Evolutionary conservation across 2,888 invertebrate genomes (phyloP).

Genomic region (Gasteruption jaculator): DNA sequence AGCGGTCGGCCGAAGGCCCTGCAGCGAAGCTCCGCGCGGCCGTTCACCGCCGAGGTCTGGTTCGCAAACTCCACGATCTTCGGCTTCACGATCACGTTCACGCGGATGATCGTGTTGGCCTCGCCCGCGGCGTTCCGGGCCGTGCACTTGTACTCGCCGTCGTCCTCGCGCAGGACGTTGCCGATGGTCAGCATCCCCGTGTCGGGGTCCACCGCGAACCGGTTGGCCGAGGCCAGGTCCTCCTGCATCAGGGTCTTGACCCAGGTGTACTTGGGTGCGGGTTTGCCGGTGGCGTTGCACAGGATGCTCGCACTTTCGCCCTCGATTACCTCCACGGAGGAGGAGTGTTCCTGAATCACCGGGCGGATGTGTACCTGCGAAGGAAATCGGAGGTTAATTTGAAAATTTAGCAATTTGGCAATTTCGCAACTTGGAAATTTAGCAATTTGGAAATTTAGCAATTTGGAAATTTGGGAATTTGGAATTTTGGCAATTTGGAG

Average conservation of each 20-base stretch:
- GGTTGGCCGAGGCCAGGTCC: constrained; percentile 66
- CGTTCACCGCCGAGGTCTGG: constrained; percentile 63
- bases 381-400: constrained; percentile 9
- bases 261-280: constrained; percentile 80
- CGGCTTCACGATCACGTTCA: constrained; percentile 71
- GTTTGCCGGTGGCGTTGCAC: constrained; percentile 80
- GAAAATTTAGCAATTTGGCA: too few species aligned
- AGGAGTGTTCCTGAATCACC: constrained; percentile 62
- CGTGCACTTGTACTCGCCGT: constrained; percentile 74
- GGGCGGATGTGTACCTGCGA: constrained; percentile 71
- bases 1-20: constrained; percentile 77
- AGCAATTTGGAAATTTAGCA: too few species aligned
- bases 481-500: too few species aligned
- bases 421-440: too few species aligned
- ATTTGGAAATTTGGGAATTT: too few species aligned
- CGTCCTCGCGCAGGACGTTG: constrained; percentile 72
- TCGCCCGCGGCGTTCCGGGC: constrained; percentile 77
- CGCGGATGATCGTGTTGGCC: constrained; percentile 65
- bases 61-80: constrained; percentile 75
- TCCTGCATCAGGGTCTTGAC: constrained; percentile 69
- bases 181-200: constrained; percentile 71
- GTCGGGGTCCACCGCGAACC: constrained; percentile 66
- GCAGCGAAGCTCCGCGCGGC: constrained; percentile 66
- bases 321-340: constrained; percentile 69
- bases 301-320: constrained; percentile 71